These are phyloP conservation scores for Homarus gammarus DNA, from an alignment of 2,888 invertebrate species.

Conservation along the genomic window DNA sequence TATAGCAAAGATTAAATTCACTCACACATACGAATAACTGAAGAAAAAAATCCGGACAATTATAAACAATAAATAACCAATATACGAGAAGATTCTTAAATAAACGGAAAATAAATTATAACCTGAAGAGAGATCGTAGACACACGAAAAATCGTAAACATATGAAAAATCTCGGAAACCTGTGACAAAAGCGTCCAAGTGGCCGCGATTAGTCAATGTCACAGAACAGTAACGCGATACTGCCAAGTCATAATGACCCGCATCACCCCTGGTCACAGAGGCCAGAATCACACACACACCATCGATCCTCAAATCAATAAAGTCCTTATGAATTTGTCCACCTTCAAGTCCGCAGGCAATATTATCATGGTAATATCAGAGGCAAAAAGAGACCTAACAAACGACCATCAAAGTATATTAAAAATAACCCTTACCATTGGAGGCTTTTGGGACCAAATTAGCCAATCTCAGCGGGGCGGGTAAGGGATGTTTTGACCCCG, in stretches of 20 bases:
- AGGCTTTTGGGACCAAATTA: not conserved
- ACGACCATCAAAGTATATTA: not conserved
- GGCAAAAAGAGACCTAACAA: constrained; percentile 16
- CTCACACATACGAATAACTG: too few relatives aligned
- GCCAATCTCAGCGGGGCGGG: not conserved
- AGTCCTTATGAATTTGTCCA: constrained; percentile 68
- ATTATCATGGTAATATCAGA: constrained; percentile 61
- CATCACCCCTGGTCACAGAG: not conserved
- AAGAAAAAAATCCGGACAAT: too few relatives aligned
- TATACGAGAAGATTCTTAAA: too few relatives aligned
- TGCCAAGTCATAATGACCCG: constrained; percentile 15
- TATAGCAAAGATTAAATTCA: too few relatives aligned
- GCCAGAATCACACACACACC: constrained; percentile 13
- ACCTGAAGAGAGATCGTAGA: constrained; percentile 24
- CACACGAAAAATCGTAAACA: constrained; percentile 51
- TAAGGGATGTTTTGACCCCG: not conserved
- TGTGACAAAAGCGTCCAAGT: constrained; percentile 63
- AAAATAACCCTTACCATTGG: not conserved
- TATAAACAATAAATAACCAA: not conserved
- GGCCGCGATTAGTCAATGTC: constrained; percentile 60
- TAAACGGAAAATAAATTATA: not conserved
- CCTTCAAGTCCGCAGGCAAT: constrained; percentile 67
- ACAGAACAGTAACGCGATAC: constrained; percentile 44
- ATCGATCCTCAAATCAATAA: constrained; percentile 65
- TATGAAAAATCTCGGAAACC: constrained; percentile 56